These are phyloP conservation scores for Resseliella maxima DNA, from an alignment of 2,888 invertebrate genomes.

Conservation along the genomic window DNA sequence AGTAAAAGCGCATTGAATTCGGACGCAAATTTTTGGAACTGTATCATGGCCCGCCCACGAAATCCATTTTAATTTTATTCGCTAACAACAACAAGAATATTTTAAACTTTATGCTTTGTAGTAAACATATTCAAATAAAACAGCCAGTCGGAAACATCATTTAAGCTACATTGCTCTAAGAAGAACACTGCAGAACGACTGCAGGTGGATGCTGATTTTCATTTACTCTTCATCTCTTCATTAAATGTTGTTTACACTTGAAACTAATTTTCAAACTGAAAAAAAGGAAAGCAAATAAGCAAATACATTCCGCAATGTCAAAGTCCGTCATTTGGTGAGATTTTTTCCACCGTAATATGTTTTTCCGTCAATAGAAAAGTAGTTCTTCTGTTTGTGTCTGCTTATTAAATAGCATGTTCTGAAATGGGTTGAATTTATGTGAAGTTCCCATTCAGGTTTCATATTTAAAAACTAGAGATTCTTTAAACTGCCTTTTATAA, in stretches of 20 bases:
- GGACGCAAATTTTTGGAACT: neutral
- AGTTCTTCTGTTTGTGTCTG: too few relatives aligned
- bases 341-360: too few relatives aligned
- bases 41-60: neutral
- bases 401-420: too few relatives aligned
- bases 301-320: neutral
- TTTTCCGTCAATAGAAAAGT: too few relatives aligned
- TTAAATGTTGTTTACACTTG: constrained; percentile 31
- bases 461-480: too few relatives aligned
- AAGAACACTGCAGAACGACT: too few relatives aligned
- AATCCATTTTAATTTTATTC: constrained; percentile 6
- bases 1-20: neutral
- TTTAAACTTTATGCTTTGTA: neutral
- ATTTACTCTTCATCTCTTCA: too few relatives aligned
- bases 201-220: neutral
- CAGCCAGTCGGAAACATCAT: neutral
- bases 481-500: neutral
- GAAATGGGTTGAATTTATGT: too few relatives aligned
- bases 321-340: neutral
- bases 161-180: neutral
- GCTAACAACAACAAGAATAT: neutral
- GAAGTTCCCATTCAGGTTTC: too few relatives aligned
- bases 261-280: constrained; percentile 22
- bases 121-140: neutral
- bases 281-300: neutral